phyloP scores from a whole-genome alignment of 2,797 vertebrate species.

The Crax fasciolata region DNA sequence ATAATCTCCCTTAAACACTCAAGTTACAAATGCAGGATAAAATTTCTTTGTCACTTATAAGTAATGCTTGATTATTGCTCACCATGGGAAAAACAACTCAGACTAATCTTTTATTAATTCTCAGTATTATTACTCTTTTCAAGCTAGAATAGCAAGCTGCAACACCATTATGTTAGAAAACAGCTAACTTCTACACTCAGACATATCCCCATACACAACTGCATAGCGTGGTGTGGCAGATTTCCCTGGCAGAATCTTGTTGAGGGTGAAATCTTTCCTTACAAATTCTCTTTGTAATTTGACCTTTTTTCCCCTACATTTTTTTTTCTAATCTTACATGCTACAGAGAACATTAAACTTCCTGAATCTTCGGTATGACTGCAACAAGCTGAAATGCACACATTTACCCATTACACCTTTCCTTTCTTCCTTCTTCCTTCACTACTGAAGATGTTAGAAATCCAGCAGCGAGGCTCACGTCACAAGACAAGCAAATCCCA shows the following conservation, averaged over 20 bases:
- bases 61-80: not conserved
- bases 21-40: not conserved
- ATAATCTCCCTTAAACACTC: not conserved
- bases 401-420: not conserved
- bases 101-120: not conserved
- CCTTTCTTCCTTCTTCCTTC: not conserved
- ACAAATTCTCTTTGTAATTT: not conserved
- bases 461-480: not conserved
- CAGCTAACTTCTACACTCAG: not conserved
- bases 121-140: not conserved
- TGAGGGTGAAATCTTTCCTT: fast-evolving
- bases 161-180: not conserved
- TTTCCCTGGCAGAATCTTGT: not conserved
- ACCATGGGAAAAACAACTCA: not conserved
- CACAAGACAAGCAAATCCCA: not conserved
- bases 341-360: not conserved
- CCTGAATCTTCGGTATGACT: not conserved
- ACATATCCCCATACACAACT: not conserved
- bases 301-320: fast-evolving
- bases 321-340: not conserved
- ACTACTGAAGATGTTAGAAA: not conserved
- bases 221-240: not conserved
- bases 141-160: not conserved
- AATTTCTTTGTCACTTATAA: not conserved
- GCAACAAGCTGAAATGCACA: not conserved